Percentiles rank a stretch among this genome's conserved stretches.
phyloP scores from a whole-genome alignment of 2,888 invertebrate species.

The Hypena proboscidalis region DNA sequence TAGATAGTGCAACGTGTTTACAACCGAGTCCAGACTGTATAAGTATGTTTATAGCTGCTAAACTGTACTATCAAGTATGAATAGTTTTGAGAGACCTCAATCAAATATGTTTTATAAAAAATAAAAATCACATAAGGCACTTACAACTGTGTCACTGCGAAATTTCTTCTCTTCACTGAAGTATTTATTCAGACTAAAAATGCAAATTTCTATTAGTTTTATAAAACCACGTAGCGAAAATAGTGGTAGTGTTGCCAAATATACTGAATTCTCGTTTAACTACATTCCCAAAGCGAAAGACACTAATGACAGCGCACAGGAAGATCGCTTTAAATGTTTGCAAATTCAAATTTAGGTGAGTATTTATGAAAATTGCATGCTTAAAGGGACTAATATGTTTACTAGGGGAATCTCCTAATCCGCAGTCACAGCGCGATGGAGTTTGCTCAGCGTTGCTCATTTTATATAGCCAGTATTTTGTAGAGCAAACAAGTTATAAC shows the following conservation, averaged over 20 bases:
- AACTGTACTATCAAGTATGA: no score
- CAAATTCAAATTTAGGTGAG: constrained; percentile 7
- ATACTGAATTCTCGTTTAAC: not conserved
- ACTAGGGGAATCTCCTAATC: constrained; percentile 8
- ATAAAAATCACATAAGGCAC: no score
- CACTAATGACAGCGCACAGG: not conserved
- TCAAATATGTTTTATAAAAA: no score
- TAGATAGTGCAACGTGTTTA: no score
- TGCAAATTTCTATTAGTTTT: no score
- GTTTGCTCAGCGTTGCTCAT: constrained; percentile 4
- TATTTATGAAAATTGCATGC: constrained; percentile 10
- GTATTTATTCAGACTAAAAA: no score
- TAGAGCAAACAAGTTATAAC: not conserved
- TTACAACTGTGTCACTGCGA: no score
- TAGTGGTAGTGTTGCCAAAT: not conserved
- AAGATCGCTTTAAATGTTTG: constrained; percentile 3
- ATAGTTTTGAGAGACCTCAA: no score
- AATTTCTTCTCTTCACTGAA: no score
- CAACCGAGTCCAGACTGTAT: no score
- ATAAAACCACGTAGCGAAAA: no score
- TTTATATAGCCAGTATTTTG: constrained; percentile 1
- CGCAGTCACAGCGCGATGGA: constrained; percentile 3
- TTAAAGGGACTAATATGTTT: constrained; percentile 14
- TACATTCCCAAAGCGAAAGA: constrained; percentile 1
- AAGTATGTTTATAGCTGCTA: no score